These are phyloP conservation scores for Pseudotriccus pelzelni DNA, from an alignment of 2,797 vertebrate species.

Conservation along the genomic window DNA sequence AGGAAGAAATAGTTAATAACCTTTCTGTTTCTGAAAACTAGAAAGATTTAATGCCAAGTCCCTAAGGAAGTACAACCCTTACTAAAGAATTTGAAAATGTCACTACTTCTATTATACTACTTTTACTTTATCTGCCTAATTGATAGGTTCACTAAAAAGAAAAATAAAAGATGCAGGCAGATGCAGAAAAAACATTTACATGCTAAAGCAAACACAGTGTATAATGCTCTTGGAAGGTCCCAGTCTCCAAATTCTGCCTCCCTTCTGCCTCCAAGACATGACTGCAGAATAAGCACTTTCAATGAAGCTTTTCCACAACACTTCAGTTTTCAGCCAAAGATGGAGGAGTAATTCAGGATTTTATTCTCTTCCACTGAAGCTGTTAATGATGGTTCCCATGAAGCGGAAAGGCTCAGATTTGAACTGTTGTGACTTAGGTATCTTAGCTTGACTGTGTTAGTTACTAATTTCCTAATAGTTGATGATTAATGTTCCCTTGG, in stretches of 20 bases:
- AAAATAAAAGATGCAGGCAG: background rate
- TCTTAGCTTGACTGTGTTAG: background rate
- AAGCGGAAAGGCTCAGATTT: background rate
- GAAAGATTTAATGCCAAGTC: background rate
- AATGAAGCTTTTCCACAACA: background rate
- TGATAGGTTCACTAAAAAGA: conserved; percentile 28
- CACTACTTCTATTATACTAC: background rate
- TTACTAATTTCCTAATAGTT: background rate
- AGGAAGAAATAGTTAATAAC: conserved; percentile 30
- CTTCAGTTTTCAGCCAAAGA: background rate
- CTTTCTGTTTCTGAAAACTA: background rate
- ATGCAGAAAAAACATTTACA: background rate
- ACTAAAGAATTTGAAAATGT: background rate
- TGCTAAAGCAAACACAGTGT: conserved; percentile 2
- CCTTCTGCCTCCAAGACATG: background rate
- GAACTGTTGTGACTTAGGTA: background rate
- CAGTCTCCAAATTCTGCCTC: background rate
- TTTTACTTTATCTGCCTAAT: conserved; percentile 45
- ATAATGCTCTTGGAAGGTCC: background rate
- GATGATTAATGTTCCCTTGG: background rate
- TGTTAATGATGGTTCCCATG: background rate
- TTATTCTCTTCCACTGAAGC: background rate
- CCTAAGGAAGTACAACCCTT: background rate
- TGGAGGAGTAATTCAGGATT: background rate
- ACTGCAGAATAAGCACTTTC: background rate